Percentiles rank a stretch among this genome's conserved stretches.
These are phyloP conservation scores for Lophius americanus DNA, from an alignment of 2,797 vertebrate species.

Conservation along the genomic window DNA sequence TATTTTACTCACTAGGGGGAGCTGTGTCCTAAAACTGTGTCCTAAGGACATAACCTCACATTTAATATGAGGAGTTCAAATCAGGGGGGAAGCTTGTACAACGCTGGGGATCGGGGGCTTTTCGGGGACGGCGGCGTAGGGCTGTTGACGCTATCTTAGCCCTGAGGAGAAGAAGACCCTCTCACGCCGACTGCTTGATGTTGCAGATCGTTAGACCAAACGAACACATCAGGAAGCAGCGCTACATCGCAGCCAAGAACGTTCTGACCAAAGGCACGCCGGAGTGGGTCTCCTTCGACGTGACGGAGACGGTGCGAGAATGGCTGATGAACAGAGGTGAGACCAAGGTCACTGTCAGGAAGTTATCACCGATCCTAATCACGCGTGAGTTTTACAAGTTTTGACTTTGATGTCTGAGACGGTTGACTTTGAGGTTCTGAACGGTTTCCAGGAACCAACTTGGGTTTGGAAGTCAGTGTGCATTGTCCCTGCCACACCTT, in stretches of 20 bases:
- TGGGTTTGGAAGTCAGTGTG: conserved; percentile 93
- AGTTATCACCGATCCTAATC: neutral
- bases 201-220: conserved; percentile 88
- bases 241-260: conserved; percentile 90
- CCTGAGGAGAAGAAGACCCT: neutral
- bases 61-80: no score
- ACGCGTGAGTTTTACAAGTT: neutral
- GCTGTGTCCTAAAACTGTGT: no score
- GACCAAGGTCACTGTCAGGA: neutral
- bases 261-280: conserved; percentile 87
- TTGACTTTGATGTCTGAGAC: neutral
- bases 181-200: neutral
- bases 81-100: no score
- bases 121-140: no score
- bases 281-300: conserved; percentile 94
- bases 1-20: no score
- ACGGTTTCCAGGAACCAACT: conserved; percentile 84
- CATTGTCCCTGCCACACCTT: conserved; percentile 94
- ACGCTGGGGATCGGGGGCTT: no score
- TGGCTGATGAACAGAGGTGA: conserved; percentile 91
- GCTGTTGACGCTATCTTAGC: no score
- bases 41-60: no score
- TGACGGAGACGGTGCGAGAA: conserved; percentile 92
- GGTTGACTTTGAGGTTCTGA: neutral
- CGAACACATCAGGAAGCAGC: conserved; percentile 92